Evolutionary conservation across 2,113 vertebrate species (phyloP), one percentile per base, ranked within the genome.

Genomic region (Miniopterus natalensis): DNA sequence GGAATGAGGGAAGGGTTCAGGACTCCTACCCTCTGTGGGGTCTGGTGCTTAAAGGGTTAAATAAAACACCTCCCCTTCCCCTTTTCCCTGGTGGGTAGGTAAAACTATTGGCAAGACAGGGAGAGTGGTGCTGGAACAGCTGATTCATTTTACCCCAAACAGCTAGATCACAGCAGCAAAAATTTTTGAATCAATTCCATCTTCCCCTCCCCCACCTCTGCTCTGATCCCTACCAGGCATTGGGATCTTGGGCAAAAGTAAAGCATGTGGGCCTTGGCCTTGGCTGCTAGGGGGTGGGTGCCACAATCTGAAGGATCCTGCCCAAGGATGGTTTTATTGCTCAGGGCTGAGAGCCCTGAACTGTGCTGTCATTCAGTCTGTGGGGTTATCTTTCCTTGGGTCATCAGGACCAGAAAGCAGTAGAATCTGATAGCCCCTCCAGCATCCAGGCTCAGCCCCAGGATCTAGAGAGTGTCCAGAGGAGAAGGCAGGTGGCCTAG

Each of bases 91-190:
- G 73, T 31, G 40, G 53, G 45, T 12, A 71, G 59, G 71, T 74
- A 57, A 77, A 88, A 55, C 74, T 51, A 36, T 49, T 93, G 92
- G 89, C 90, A 73, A 79, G 65, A 51, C 23, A 42, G 66, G 29
- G 23, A 4, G n/a, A 74, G 40, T 21, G 27, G 51, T 18, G 49
- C 51, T 80, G 21, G 29, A 79, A 88, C 79, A 78, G 75, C 89
- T 89, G 75, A 87, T 45, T 93, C 83, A 77, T 92, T 90, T 77
- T 42, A 84, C 75, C 49, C 29, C 13, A 68, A 95, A 63, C 53
- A 92, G 89, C 59, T 49, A 87, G 89, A 84, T 68, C 93, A 92
- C 57, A 42, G 59, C 79, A 93, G 84, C 29, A 70, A 49, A 85
- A 70, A 80, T 47, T 57, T 88, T 49, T 68, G 78, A 92, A 70